A percentile compares a stretch with the other conserved stretches of the same genome.
These are phyloP conservation scores for Novumbra hubbsi DNA, from an alignment of 2,797 vertebrate species.

Conservation along the genomic window DNA sequence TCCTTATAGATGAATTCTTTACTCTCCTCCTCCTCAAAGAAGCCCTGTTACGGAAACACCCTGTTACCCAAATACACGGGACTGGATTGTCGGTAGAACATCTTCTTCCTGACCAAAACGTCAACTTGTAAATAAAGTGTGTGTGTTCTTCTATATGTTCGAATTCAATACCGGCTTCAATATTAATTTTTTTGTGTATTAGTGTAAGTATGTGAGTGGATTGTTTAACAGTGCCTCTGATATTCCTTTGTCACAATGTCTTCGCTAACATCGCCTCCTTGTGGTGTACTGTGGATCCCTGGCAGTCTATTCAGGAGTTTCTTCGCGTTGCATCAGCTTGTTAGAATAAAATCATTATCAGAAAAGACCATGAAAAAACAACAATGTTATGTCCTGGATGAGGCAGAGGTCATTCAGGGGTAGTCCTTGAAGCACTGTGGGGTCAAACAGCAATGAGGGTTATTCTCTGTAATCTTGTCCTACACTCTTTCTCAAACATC, in stretches of 20 bases:
- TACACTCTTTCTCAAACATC: neutral
- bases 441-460: constrained; percentile 46
- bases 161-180: constrained; percentile 17
- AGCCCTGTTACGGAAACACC: constrained; percentile 77
- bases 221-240: neutral
- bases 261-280: constrained; percentile 27
- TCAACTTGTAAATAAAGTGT: neutral
- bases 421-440: constrained; percentile 42
- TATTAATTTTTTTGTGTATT: neutral
- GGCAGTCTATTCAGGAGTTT: neutral
- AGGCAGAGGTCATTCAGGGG: constrained; percentile 30
- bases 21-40: constrained; percentile 98
- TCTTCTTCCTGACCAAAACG: neutral
- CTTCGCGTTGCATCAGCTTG: constrained; percentile 12
- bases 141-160: neutral
- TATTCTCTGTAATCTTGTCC: constrained; percentile 3
- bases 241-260: neutral
- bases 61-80: constrained; percentile 15
- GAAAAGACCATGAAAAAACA: constrained; percentile 23
- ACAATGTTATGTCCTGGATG: constrained; percentile 45
- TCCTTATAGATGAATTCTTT: constrained; percentile 99
- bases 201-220: constrained; percentile 20
- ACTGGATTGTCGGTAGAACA: neutral
- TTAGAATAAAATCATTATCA: constrained; percentile 40
- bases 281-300: constrained; percentile 25